Evolutionary conservation across 2,888 invertebrate genomes (phyloP), one percentile per base, ranked within the genome.

Genomic region (Diabrotica balteata): DNA sequence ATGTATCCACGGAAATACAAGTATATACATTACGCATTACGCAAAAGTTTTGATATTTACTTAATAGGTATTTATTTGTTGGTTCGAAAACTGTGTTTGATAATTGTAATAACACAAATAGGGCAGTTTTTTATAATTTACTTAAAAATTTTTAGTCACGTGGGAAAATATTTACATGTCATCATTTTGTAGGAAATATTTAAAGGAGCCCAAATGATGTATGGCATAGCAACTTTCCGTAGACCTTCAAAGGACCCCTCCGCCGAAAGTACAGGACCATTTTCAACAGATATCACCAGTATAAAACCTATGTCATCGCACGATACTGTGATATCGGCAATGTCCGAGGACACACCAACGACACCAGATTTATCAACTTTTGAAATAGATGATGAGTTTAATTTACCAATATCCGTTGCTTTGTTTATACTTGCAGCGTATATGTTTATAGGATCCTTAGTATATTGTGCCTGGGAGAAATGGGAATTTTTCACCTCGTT

Each of bases 401-500:
- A 98, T 82, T 84, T 98, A 63, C 98, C 98, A 0, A 92, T 97
- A 47, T 92, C 94, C 0, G 88, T 98, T 0, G 97, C 97, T 0
- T 90, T 97, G 4, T 82, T 90, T 51, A 90, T 98, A 66, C 86
- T 97, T 11, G 83, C 97, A 0, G 82, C 90, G 0, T 98, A 98
- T 84, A 95, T 98, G 54, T 88, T 96, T 68, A 83, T 93, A 11
- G 98, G 98, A 0, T 95, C 95, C 0, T 86, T 90, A 1, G 89
- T 93, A 0, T 97, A 93, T 78, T 90, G 88, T 47, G 80, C 89
- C 11, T 90, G 91, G 88, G 94, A 94, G 82, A 86, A 87, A 0
- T 98, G 98, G 98, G 88, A 88, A n/a, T 94, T 95, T 83, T 93
- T 97, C 78, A 94, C 95, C 68, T 91, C 97, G 0, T 96, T 98